Base-by-base conservation (phyloP, 2,888 invertebrate species). In the Drosophila gaucha region DNA sequence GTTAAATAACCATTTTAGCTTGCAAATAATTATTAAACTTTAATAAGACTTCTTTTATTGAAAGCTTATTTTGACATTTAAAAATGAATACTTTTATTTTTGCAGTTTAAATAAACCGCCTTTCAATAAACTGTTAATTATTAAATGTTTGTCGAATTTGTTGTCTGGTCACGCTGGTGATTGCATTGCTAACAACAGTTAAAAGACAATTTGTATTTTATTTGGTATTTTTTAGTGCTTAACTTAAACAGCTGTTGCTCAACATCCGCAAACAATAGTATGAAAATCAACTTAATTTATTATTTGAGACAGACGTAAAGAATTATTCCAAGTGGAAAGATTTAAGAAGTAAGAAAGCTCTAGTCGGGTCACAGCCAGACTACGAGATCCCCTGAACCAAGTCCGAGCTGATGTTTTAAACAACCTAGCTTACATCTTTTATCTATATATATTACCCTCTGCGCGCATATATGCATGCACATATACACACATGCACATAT, bases 151-250 rank as follows among this genome's bases (percentile, higher is more conserved):
- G 16, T 2, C 35, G n/a, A 22, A 2, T 30, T 10, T 10, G 6
- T 12, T 6, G 24, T 2, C 4, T 26, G 41, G 41, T 14, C 24
- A 41, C 41, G 14, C 24, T 41, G 9, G 1, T 4, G 3, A 38
- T 12, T 18, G 16, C 2, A 16, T 18, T 18, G 18, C 2, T 6
- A 1, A 6, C 1, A 6, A 6, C 8, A n/a, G 2, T 6, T 16
- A 2, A 10, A 16, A 1, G 12, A 6, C 10, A 16, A 2, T 9
- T 16, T 1, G 41, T 44, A 44, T 44, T 44, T 44, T 24, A 16
- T 44, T 44, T 18, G 28, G 2, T 10, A 12, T 28, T 44, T 24
- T 44, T 28, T 44, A 44, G 43, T 4, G 43, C 18, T 28, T 28
- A 3, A 28, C 18, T 18, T 6, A 2, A 12, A 12, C 6, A 43